These are phyloP conservation scores for Sinosuthora webbiana DNA, from an alignment of 2,113 vertebrate genomes.

Conservation along the genomic window DNA sequence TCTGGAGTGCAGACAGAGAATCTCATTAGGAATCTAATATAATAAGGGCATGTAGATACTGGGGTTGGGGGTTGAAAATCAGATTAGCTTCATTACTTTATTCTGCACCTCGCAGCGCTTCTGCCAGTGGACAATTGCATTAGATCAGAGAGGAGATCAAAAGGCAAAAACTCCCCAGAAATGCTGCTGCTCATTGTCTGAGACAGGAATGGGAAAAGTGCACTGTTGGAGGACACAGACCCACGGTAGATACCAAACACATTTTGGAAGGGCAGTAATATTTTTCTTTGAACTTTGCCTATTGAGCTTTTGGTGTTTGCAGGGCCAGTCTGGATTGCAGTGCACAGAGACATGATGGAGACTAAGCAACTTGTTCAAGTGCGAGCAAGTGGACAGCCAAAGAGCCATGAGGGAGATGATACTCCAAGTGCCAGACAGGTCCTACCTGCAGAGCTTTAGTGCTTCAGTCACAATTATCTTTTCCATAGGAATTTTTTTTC, in stretches of 20 bases:
- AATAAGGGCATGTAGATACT: conserved; percentile 97
- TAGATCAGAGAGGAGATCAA: conserved; percentile 89
- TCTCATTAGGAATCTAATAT: conserved; percentile 98
- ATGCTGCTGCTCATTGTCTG: conserved; percentile 66
- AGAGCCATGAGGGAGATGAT: background rate
- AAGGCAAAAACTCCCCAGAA: conserved; percentile 84
- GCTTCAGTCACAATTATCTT: background rate
- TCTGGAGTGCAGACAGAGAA: conserved; percentile 83
- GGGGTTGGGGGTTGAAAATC: conserved; percentile 89
- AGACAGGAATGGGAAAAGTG: conserved; percentile 3
- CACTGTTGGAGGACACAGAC: conserved; percentile 13
- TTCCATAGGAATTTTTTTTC: background rate
- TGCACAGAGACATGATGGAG: background rate
- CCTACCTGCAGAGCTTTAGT: background rate
- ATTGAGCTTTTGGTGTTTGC: background rate
- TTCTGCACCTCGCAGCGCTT: conserved; percentile 93
- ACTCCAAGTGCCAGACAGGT: background rate
- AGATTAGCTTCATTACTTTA: conserved; percentile 98
- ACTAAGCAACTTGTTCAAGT: background rate
- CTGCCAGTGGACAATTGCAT: conserved; percentile 97
- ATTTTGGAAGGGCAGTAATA: background rate
- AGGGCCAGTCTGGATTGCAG: background rate
- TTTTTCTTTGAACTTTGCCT: background rate
- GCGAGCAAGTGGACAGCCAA: background rate
- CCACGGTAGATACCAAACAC: background rate